These are phyloP conservation scores for Papilio demoleus DNA, from an alignment of 2,888 invertebrate species.

Conservation along the genomic window DNA sequence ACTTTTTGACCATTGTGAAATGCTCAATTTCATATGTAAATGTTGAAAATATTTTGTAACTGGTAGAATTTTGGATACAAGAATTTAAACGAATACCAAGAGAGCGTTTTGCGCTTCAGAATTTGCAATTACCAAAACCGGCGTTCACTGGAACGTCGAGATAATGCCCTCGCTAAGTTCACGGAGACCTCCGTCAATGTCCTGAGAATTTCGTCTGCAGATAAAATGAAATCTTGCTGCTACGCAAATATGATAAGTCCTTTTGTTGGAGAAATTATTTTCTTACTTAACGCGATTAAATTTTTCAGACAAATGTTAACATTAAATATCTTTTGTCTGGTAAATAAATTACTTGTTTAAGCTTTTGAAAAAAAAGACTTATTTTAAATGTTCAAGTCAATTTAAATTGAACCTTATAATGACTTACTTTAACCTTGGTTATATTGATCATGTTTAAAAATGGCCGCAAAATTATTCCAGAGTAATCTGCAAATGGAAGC, in stretches of 20 bases:
- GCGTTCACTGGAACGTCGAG: constrained; percentile 61
- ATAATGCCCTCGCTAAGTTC: constrained; percentile 57
- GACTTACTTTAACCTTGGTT: not conserved
- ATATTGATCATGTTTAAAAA: constrained; percentile 35
- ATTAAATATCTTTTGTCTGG: no score
- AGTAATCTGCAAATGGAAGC: constrained; percentile 39
- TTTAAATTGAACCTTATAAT: not conserved
- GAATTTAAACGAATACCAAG: constrained; percentile 30
- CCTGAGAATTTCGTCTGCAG: constrained; percentile 62
- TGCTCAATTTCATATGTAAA: no score
- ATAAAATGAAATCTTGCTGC: constrained; percentile 67
- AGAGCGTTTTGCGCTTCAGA: constrained; percentile 36
- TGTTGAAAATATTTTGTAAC: no score
- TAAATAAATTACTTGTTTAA: no score
- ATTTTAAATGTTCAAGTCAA: not conserved
- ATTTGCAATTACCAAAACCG: constrained; percentile 57
- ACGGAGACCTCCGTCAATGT: constrained; percentile 61
- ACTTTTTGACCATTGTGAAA: no score
- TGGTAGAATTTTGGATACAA: no score
- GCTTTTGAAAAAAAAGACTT: no score
- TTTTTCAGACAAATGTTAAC: not conserved
- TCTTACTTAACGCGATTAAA: not conserved
- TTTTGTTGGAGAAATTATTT: constrained; percentile 13
- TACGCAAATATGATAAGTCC: constrained; percentile 22
- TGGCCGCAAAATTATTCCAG: constrained; percentile 26